These are phyloP conservation scores for Poecile montanus DNA, from an alignment of 2,797 vertebrate genomes.

Conservation along the genomic window DNA sequence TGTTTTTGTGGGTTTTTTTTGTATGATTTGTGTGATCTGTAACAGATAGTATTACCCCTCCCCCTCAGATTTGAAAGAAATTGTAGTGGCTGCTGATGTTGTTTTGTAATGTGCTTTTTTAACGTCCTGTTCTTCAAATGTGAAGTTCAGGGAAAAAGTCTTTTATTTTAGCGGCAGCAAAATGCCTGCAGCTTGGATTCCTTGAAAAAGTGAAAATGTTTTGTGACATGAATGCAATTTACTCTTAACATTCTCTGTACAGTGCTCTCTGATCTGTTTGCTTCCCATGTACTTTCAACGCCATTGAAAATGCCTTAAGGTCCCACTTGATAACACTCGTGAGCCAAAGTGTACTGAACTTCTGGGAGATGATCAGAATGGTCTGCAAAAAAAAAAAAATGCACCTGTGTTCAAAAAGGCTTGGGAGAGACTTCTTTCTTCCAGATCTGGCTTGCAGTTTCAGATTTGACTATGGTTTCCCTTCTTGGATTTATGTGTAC, in stretches of 20 bases:
- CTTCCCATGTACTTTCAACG: slow-evolving; percentile 10
- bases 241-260: neutral
- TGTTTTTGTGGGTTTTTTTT: neutral
- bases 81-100: neutral
- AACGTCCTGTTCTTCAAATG: slow-evolving; percentile 33
- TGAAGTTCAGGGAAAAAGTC: neutral
- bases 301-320: neutral
- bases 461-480: neutral
- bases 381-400: neutral
- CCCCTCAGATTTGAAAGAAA: neutral
- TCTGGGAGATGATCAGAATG: neutral
- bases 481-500: neutral
- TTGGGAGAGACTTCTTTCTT: neutral
- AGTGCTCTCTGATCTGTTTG: neutral
- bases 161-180: slow-evolving; percentile 34
- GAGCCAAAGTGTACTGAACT: neutral
- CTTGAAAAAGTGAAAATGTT: slow-evolving; percentile 28
- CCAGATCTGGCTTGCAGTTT: neutral
- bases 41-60: neutral
- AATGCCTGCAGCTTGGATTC: slow-evolving; percentile 25
- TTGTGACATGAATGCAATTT: slow-evolving; percentile 34
- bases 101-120: slow-evolving; percentile 32
- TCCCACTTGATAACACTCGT: neutral
- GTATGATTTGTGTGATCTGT: neutral
- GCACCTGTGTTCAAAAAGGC: neutral